phyloP scores from a whole-genome alignment of 2,888 invertebrate genomes.

The Bruchidius siliquastri region DNA sequence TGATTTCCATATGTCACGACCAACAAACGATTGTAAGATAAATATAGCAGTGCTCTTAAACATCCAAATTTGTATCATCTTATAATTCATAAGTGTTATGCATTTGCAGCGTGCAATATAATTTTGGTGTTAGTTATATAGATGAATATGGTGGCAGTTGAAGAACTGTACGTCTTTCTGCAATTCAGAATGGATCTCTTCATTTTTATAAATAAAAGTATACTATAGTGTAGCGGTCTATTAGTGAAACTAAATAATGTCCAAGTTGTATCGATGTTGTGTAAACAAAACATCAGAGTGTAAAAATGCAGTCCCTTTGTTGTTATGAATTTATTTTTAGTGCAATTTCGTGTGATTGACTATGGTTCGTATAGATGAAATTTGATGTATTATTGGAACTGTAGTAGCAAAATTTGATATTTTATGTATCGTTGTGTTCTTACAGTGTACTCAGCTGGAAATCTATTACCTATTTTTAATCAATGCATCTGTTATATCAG shows the following conservation, averaged over 20 bases:
- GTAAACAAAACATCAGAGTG: conserved; percentile 9
- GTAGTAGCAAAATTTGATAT: not conserved
- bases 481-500: too few relatives aligned
- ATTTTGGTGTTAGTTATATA: conserved; percentile 16
- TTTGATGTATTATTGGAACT: not conserved
- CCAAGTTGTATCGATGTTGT: conserved; percentile 22
- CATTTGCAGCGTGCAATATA: conserved; percentile 17
- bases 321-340: conserved; percentile 1
- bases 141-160: conserved; percentile 12
- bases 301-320: conserved; percentile 7
- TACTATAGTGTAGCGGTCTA: conserved; percentile 20
- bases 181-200: conserved; percentile 29
- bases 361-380: conserved; percentile 1
- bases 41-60: conserved; percentile 14
- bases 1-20: not conserved
- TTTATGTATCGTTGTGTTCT: too few relatives aligned
- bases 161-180: conserved; percentile 15
- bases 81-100: conserved; percentile 7
- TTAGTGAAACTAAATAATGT: conserved; percentile 17
- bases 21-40: not conserved
- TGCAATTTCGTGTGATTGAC: not conserved
- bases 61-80: conserved; percentile 12
- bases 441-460: too few relatives aligned
- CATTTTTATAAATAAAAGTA: conserved; percentile 15
- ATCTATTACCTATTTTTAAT: too few relatives aligned